Conservation (phyloP, 2,888 invertebrate species). For the Sinopyrophorus schimmeli region DNA sequence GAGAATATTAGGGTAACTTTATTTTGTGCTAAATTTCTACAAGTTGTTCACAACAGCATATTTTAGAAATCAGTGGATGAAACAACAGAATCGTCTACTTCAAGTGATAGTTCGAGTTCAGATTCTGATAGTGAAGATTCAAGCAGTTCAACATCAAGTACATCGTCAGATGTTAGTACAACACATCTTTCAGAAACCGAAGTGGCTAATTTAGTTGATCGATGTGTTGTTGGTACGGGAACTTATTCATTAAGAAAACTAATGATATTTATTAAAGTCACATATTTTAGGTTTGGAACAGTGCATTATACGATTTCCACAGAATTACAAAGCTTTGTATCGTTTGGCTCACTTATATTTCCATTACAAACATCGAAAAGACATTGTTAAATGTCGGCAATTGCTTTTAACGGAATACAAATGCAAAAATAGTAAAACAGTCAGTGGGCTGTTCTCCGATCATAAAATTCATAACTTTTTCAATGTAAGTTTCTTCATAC, state of each 20-base stretch:
- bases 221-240: slow-evolving; percentile 46
- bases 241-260: no score
- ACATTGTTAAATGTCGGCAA: slow-evolving; percentile 71
- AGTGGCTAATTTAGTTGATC: slow-evolving; percentile 47
- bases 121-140: slow-evolving; percentile 60
- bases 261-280: no score
- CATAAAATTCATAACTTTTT: slow-evolving; percentile 86
- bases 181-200: slow-evolving; percentile 50
- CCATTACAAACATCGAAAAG: slow-evolving; percentile 67
- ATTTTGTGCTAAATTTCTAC: no score
- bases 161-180: slow-evolving; percentile 43
- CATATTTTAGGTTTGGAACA: slow-evolving; percentile 81
- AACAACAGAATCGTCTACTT: slow-evolving; percentile 60
- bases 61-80: slow-evolving; percentile 41
- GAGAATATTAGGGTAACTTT: slow-evolving; percentile 39
- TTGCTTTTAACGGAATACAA: slow-evolving; percentile 71
- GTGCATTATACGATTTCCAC: slow-evolving; percentile 82
- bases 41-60: no score
- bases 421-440: slow-evolving; percentile 66
- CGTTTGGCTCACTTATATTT: slow-evolving; percentile 83
- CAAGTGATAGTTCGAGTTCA: slow-evolving; percentile 57
- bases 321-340: slow-evolving; percentile 92
- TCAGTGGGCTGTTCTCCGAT: slow-evolving; percentile 84
- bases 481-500: slow-evolving; percentile 62
- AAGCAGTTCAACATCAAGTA: slow-evolving; percentile 52